These are phyloP conservation scores for Trichoplusia ni DNA, from an alignment of 1,140 invertebrate species.

Conservation along the genomic window DNA sequence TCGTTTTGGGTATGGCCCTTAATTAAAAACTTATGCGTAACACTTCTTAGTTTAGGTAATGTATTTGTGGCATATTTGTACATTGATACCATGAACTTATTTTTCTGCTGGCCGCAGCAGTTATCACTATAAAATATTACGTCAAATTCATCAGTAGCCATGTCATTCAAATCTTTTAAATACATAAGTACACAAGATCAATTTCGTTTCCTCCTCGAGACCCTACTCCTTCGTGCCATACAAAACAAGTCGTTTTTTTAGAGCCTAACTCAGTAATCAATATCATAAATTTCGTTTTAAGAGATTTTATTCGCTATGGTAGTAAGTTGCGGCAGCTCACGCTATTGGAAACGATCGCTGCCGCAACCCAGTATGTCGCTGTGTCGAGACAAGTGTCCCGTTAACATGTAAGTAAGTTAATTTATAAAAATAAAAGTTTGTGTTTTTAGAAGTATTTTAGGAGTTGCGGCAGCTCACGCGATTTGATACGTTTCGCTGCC, in stretches of 20 bases:
- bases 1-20: conserved; percentile 9
- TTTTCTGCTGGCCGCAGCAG: conserved; percentile 66
- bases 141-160: conserved; percentile 40
- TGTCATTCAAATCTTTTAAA: conserved; percentile 34
- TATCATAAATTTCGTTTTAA: too few species aligned
- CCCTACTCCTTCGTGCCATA: conserved; percentile 54
- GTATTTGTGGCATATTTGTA: conserved; percentile 48
- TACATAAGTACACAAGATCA: conserved; percentile 51
- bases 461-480: too few species aligned
- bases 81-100: conserved; percentile 57
- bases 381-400: too few species aligned
- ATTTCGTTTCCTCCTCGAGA: conserved; percentile 52
- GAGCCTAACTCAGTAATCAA: conserved; percentile 52
- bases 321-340: too few species aligned
- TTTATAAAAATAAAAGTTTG: too few species aligned
- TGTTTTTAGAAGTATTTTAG: too few species aligned
- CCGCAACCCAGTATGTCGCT: too few species aligned
- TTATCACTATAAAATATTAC: conserved; percentile 66
- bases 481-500: too few species aligned
- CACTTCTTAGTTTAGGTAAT: conserved; percentile 47
- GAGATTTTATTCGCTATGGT: too few species aligned
- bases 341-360: too few species aligned
- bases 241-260: conserved; percentile 47
- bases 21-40: conserved; percentile 27
- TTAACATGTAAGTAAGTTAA: too few species aligned